Percentiles rank a stretch among this genome's conserved stretches.
Conservation (phyloP, 2,113 vertebrate genomes). For the Raja brachyura region DNA sequence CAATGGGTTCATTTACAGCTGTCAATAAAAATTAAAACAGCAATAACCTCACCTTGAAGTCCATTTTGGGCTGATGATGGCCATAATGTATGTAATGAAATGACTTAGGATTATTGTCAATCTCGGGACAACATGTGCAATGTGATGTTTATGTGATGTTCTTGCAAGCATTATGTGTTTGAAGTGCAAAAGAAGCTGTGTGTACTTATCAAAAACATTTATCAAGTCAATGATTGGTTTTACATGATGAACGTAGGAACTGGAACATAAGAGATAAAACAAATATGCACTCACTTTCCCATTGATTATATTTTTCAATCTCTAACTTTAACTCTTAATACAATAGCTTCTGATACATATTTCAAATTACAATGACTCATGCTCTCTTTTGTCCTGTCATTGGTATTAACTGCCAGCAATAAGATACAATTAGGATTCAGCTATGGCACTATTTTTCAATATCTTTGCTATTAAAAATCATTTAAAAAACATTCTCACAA, state of each 20-base stretch:
- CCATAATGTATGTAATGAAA: neutral
- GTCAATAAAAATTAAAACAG: slow-evolving; percentile 31
- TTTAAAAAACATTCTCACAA: neutral
- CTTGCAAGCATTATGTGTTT: neutral
- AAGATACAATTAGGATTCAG: neutral
- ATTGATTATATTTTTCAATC: neutral
- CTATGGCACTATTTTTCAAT: neutral
- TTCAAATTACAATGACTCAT: neutral
- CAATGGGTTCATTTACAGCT: slow-evolving; percentile 29
- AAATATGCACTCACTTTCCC: neutral
- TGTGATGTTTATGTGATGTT: neutral
- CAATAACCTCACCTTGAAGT: slow-evolving; percentile 24
- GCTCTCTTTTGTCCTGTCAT: neutral
- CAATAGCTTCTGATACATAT: neutral
- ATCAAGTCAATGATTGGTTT: neutral
- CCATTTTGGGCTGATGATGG: neutral
- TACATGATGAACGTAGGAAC: neutral
- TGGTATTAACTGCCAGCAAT: neutral
- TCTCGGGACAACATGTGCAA: neutral
- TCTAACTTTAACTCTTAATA: neutral
- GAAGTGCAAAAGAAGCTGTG: neutral
- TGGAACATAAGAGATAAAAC: neutral
- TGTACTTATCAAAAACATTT: neutral
- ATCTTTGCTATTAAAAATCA: too few species aligned
- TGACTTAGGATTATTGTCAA: slow-evolving; percentile 5